Base-by-base conservation (phyloP, 2,113 vertebrate genomes). In the Apistogramma diplotaenia region DNA sequence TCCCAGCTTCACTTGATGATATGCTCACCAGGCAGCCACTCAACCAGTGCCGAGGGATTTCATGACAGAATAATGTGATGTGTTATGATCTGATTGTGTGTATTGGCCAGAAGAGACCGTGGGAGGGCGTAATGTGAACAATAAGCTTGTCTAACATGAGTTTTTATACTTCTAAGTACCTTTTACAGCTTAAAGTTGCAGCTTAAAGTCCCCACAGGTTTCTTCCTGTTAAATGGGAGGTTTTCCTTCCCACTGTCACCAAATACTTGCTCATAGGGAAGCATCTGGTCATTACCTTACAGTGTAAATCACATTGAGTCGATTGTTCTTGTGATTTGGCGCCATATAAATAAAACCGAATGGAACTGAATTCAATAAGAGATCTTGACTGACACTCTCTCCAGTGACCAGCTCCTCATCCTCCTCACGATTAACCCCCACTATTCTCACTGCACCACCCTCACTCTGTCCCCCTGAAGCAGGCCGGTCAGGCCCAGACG, bases 341-440 rank as follows among this genome's bases (percentile, higher is more conserved):
- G 33, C 8, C 33, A 35, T 35, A 35, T 35, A 9, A 35, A 35
- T 35, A 35, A 35, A 35, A 35, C 3, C 9, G 33, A 35, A 31
- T 7, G 6, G 31, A 31, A 31, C 31, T 31, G 31, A 31, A 31
- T 74, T 25, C 40, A 54, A 6, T 59, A 18, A 74, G 62, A 6
- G 6, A 21, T 51, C 40, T 35, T 0, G 9, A 76, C 18, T 29
- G 8, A 49, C 16, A 49, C 8, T 19, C 62, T 49, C 40, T 70
- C 62, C 25, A 49, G 62, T 49, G 62, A 49, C 31, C 12, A 49
- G 57, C 55, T 56, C 82, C 65, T 75, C 85, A 37, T 76, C 74
- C 78, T 73, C 72, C 70, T 25, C 9, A 77, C 78, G 74, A 83
- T 84, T 78, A 81, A 43, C 76, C 43, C 43, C 67, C 74, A 19